Percentiles rank a stretch among this genome's conserved stretches.
These are phyloP conservation scores for Mesaphorura yosii DNA, from an alignment of 1,140 invertebrate species.

Conservation along the genomic window DNA sequence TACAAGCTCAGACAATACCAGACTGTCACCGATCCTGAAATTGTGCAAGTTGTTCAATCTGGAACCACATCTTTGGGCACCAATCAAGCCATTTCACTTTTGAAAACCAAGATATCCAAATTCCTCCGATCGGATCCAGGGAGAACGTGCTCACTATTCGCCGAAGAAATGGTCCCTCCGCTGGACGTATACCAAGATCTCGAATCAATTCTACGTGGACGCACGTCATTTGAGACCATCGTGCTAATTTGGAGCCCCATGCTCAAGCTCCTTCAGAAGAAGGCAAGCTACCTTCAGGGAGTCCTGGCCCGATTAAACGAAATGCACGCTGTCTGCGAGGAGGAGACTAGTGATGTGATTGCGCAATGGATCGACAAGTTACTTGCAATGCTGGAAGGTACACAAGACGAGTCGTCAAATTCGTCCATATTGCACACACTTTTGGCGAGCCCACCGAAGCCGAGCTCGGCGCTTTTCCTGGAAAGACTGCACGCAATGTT, in stretches of 20 bases:
- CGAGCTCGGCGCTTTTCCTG: not conserved
- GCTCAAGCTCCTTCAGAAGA: conserved; percentile 13
- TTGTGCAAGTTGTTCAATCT: conserved; percentile 1
- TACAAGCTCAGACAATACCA: conserved; percentile 15
- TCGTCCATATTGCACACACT: not conserved
- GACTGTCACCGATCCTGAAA: conserved; percentile 16
- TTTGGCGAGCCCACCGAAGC: conserved; percentile 7
- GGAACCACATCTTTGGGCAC: not conserved
- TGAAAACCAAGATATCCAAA: conserved; percentile 5
- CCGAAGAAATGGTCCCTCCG: conserved; percentile 12
- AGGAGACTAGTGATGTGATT: not conserved
- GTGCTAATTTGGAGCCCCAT: conserved; percentile 10
- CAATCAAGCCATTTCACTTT: not conserved
- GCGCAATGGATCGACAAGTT: conserved; percentile 17
- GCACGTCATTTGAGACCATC: conserved; percentile 1
- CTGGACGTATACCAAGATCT: conserved; percentile 18
- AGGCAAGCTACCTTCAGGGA: conserved; percentile 8
- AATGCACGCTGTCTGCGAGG: not conserved
- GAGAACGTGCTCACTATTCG: conserved; percentile 1
- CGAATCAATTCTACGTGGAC: not conserved
- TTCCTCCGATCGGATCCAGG: conserved; percentile 1
- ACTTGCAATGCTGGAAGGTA: conserved; percentile 6
- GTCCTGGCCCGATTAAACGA: conserved; percentile 2
- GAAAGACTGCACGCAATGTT: not conserved
- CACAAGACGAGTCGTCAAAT: not conserved